Evolutionary conservation across 2,797 vertebrate species (phyloP).

Genomic region (Pseudochromis fuscus): DNA sequence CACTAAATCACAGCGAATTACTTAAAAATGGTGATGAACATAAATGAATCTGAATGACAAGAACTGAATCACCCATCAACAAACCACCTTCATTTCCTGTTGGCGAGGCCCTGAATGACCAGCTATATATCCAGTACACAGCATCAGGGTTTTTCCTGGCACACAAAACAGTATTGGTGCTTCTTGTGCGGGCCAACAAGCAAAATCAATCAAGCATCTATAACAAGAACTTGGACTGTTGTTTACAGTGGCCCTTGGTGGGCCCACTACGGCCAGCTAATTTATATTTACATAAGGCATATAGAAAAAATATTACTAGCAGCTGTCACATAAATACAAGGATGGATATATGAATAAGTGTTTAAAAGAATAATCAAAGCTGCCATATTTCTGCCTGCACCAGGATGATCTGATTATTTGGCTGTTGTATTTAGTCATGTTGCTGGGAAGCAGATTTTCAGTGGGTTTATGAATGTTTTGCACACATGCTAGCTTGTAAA

Average conservation of each 20-base stretch:
- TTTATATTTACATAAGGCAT: slow-evolving; percentile 22
- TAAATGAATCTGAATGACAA: slow-evolving; percentile 67
- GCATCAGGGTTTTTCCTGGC: slow-evolving; percentile 41
- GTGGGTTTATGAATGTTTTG: slow-evolving; percentile 7
- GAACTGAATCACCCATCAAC: slow-evolving; percentile 63
- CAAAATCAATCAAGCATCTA: slow-evolving; percentile 48
- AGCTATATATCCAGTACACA: slow-evolving; percentile 20
- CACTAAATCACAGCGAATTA: slow-evolving; percentile 63
- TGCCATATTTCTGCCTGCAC: neutral
- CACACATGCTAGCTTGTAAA: neutral
- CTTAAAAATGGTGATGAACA: slow-evolving; percentile 47
- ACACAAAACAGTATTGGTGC: neutral
- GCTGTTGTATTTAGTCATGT: neutral
- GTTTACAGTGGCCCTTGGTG: slow-evolving; percentile 15
- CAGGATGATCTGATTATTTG: slow-evolving; percentile 3
- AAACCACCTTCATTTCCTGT: slow-evolving; percentile 69
- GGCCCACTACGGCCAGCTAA: neutral
- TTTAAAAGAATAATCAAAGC: neutral
- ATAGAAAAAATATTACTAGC: slow-evolving; percentile 6
- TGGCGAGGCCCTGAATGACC: slow-evolving; percentile 35
- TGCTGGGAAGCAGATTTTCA: neutral
- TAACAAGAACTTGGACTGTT: slow-evolving; percentile 31
- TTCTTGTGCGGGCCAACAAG: slow-evolving; percentile 43
- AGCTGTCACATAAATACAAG: slow-evolving; percentile 9
- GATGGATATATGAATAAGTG: neutral